phyloP scores from a whole-genome alignment of 2,888 invertebrate species.

The Drosophila percnosoma region DNA sequence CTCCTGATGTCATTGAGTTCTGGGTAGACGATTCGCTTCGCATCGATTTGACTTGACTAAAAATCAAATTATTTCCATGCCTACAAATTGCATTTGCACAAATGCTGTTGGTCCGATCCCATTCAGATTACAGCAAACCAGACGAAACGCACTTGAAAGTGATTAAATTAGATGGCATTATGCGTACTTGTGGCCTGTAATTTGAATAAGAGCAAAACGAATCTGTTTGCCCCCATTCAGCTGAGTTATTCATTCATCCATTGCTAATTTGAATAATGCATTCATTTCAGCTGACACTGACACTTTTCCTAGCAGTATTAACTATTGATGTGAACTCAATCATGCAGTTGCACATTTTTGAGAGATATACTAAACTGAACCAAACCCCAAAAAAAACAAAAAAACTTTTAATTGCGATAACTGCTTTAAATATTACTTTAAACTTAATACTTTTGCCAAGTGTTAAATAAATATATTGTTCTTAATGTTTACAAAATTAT shows the following conservation, averaged over 20 bases:
- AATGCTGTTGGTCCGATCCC: slow-evolving; percentile 3
- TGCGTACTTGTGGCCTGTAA: slow-evolving; percentile 26
- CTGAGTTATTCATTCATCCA: not conserved
- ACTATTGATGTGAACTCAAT: not conserved
- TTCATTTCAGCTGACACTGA: not conserved
- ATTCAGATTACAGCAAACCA: not conserved
- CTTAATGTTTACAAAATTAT: too few relatives aligned
- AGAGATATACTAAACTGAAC: rapidly evolving
- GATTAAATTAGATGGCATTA: slow-evolving; percentile 45
- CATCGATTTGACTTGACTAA: slow-evolving; percentile 5
- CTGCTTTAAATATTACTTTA: not conserved
- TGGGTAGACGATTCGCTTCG: not conserved
- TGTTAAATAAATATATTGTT: too few relatives aligned
- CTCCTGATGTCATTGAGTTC: not conserved
- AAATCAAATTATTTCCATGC: slow-evolving; percentile 35
- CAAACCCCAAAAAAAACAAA: not conserved
- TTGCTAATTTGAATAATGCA: not conserved
- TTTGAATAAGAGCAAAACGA: slow-evolving; percentile 1
- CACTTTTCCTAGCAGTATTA: not conserved
- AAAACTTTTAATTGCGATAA: not conserved
- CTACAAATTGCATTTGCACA: slow-evolving; percentile 32
- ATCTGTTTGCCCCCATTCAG: not conserved
- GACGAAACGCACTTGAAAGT: slow-evolving; percentile 39
- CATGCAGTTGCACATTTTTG: not conserved
- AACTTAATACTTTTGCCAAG: too few relatives aligned